These are phyloP conservation scores for Danaus melanippus DNA, from an alignment of 1,140 invertebrate genomes.

Conservation along the genomic window DNA sequence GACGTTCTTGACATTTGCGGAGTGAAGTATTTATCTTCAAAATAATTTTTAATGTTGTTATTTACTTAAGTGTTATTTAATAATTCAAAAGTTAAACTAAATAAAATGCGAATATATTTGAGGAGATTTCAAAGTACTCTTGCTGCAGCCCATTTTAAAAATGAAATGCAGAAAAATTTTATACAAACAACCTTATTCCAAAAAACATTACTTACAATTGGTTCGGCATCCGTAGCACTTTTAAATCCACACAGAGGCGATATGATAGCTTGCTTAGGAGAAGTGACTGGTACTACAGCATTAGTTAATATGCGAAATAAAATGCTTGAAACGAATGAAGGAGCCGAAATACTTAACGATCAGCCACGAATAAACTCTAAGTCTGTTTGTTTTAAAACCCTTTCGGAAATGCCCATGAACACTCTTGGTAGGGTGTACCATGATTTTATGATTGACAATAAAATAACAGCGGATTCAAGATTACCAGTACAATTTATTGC, in stretches of 20 bases:
- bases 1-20: background rate
- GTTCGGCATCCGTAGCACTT: constrained; percentile 84
- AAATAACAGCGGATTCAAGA: constrained; percentile 94
- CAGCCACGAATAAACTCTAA: constrained; percentile 90
- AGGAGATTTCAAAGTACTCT: too few species aligned
- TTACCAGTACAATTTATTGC: constrained; percentile 91
- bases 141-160: constrained; percentile 25
- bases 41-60: too few species aligned
- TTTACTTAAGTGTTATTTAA: too few species aligned
- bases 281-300: constrained; percentile 85
- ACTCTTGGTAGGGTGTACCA: constrained; percentile 90
- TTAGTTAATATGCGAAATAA: constrained; percentile 77
- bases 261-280: constrained; percentile 94
- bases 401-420: constrained; percentile 81
- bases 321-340: constrained; percentile 80
- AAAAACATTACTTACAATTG: constrained; percentile 80
- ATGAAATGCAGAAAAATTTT: constrained; percentile 74
- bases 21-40: background rate
- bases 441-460: constrained; percentile 85
- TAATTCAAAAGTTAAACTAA: too few species aligned
- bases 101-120: constrained; percentile 17
- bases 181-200: constrained; percentile 83
- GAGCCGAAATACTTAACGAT: constrained; percentile 80
- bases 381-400: constrained; percentile 83
- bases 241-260: constrained; percentile 85